These are phyloP conservation scores for Drosophila nasuta DNA, from an alignment of 1,140 invertebrate species.

Conservation along the genomic window DNA sequence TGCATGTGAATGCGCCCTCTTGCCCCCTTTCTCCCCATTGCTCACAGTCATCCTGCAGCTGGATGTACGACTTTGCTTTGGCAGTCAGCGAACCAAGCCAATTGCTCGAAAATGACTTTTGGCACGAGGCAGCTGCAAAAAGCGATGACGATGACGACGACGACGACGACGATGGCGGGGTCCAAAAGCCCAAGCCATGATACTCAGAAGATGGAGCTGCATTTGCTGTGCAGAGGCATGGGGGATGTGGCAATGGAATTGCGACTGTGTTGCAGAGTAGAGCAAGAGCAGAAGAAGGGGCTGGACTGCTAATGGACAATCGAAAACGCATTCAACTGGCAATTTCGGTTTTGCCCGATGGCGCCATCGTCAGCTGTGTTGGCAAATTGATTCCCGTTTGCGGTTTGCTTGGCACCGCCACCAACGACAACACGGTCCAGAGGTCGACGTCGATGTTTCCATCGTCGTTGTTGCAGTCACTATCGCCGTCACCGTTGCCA, in stretches of 20 bases:
- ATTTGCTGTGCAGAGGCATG: too few relatives aligned
- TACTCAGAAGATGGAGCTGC: constrained; percentile 13
- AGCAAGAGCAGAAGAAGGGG: not conserved
- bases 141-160: constrained; percentile 3
- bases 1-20: constrained; percentile 49
- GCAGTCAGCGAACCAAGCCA: constrained; percentile 62
- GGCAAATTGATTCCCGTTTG: constrained; percentile 77
- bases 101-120: constrained; percentile 83
- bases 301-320: constrained; percentile 76
- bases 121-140: constrained; percentile 61
- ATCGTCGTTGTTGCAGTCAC: constrained; percentile 27
- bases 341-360: constrained; percentile 68
- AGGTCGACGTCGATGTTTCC: not conserved
- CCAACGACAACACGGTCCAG: constrained; percentile 43
- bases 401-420: constrained; percentile 55
- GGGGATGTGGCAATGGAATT: not conserved
- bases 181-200: constrained; percentile 18
- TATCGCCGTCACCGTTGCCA: constrained; percentile 38
- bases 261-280: not conserved
- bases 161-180: not conserved
- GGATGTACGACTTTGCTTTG: constrained; percentile 36
- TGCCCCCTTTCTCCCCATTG: too few relatives aligned
- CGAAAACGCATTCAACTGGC: constrained; percentile 81
- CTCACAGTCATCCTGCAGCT: not conserved
- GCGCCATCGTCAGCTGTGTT: constrained; percentile 49